A percentile compares a stretch with the other conserved stretches of the same genome.
phyloP scores from a whole-genome alignment of 2,888 invertebrate genomes.

The Vannuccia rotundouncinata region DNA sequence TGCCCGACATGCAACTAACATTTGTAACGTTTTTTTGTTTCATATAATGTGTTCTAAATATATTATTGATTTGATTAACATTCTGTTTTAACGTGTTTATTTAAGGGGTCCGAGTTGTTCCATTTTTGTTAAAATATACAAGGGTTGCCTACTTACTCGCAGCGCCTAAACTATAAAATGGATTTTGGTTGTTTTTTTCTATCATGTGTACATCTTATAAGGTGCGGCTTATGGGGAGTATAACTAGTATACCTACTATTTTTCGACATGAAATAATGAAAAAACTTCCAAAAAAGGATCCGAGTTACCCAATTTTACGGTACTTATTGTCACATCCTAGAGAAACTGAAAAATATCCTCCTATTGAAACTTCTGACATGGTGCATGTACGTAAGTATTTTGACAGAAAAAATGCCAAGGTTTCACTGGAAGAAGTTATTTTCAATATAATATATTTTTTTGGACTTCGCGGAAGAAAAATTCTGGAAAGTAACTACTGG shows the following conservation, averaged over 20 bases:
- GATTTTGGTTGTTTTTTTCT: constrained; percentile 22
- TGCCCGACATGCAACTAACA: constrained; percentile 26
- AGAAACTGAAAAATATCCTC: no score
- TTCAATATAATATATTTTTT: no score
- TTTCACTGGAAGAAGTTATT: no score
- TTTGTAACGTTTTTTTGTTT: constrained; percentile 23
- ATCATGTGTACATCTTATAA: constrained; percentile 24
- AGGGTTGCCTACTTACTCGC: constrained; percentile 23
- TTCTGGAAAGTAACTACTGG: no score
- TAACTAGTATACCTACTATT: constrained; percentile 22
- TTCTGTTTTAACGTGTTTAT: constrained; percentile 26
- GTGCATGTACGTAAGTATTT: no score
- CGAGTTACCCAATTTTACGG: constrained; percentile 18
- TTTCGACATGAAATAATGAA: constrained; percentile 26
- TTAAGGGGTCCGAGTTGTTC: constrained; percentile 15
- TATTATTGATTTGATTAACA: constrained; percentile 16
- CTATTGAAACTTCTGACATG: no score
- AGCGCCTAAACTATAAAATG: constrained; percentile 15
- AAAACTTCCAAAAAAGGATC: constrained; percentile 15
- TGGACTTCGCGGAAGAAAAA: no score
- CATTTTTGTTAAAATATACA: constrained; percentile 23
- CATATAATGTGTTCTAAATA: constrained; percentile 23
- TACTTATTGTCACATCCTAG: no score
- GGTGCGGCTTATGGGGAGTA: constrained; percentile 23
- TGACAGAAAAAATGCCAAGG: no score